Conservation (phyloP, 2,888 invertebrate species). For the Pardosa pseudoannulata region DNA sequence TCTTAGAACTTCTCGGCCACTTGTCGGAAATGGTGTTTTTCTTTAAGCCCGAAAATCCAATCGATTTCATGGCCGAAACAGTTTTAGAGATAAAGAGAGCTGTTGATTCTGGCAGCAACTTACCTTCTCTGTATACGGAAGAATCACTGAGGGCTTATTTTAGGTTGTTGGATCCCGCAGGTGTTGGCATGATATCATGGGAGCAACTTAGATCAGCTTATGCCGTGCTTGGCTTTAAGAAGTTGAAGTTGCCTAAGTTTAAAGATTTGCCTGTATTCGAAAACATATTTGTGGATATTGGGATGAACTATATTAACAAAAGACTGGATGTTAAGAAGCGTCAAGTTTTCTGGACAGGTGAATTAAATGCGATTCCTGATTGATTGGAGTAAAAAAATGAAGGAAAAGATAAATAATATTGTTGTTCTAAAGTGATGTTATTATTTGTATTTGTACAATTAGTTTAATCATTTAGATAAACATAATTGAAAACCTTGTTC, state of each 20-base stretch:
- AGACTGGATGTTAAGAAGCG: neutral
- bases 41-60: conserved; percentile 38
- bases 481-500: too few relatives aligned
- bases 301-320: neutral
- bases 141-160: conserved; percentile 51
- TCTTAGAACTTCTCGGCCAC: conserved; percentile 24
- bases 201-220: conserved; percentile 30
- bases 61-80: conserved; percentile 1
- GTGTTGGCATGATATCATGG: conserved; percentile 29
- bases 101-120: neutral
- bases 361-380: too few relatives aligned
- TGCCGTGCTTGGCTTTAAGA: conserved; percentile 9
- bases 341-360: too few relatives aligned
- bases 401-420: too few relatives aligned
- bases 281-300: conserved; percentile 25
- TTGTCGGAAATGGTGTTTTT: conserved; percentile 39
- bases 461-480: too few relatives aligned
- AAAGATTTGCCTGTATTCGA: conserved; percentile 20
- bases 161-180: conserved; percentile 37
- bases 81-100: conserved; percentile 24
- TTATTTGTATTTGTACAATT: too few relatives aligned
- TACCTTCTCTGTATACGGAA: conserved; percentile 15
- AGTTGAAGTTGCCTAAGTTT: neutral
- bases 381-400: too few relatives aligned
- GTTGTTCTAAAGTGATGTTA: too few relatives aligned